Evolutionary conservation across 2,888 invertebrate species (phyloP), one percentile per base, ranked within the genome.

Genomic region (Tiphia femorata): DNA sequence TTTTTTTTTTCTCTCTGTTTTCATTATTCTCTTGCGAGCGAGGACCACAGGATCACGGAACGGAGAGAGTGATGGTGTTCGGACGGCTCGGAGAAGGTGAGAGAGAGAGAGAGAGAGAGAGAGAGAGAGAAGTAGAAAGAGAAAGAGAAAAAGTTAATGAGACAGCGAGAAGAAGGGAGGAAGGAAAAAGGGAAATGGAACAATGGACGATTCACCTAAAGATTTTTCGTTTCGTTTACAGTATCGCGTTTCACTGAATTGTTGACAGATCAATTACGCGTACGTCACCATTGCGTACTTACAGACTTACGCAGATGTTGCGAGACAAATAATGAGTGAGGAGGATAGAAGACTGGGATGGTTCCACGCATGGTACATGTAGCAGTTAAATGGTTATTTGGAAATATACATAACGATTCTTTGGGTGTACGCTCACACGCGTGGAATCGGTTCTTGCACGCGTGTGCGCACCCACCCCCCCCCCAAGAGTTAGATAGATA

Each of bases 31-130:
- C n/a, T n/a, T n/a, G n/a, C n/a, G n/a, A n/a, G n/a, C n/a, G n/a
- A n/a, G n/a, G n/a, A n/a, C n/a, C n/a, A n/a, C 8, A 7, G 21
- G 40, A 4, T 47, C 42, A 44, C 48, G 23, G 47, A 29, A 25
- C 29, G 37, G 14, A 1, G 30, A 25, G 35, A 35, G 35, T 6
- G 25, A 25, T 4, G 8, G 25, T 6, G 12, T 2, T 6, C 16
- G 29, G 29, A 29, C 6, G 3, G 29, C 16, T 35, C 20, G 17
- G 10, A 2, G 19, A 17, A 5, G 2, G 38, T 3, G 17, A 19
- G 44, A n/a, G 27, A 29, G 29, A n/a, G 48, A 48, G 2, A 20
- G 37, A 37, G 20, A 37, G 19, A 16, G 10, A 35, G 33, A 47
- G 3, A 33, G 33, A 16, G 7, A 47, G 33, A 20, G 14, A 37